A percentile compares a stretch with the other conserved stretches of the same genome.
These are phyloP conservation scores for Parnassius mnemosyne DNA, from an alignment of 2,888 invertebrate genomes.

Conservation along the genomic window DNA sequence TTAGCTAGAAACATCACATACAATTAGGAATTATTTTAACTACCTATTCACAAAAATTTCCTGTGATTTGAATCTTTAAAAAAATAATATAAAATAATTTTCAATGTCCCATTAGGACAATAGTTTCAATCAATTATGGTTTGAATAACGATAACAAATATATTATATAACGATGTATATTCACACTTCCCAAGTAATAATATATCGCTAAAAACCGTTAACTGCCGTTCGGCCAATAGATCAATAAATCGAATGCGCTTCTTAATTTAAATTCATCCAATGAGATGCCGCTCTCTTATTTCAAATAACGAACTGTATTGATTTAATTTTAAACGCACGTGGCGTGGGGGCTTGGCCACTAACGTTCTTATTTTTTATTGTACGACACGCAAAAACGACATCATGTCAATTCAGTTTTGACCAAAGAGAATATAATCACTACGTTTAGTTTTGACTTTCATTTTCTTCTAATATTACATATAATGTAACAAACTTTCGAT, in stretches of 20 bases:
- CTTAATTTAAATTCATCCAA: constrained; percentile 23
- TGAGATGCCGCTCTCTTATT: constrained; percentile 5
- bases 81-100: too few relatives aligned
- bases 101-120: too few relatives aligned
- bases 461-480: neutral
- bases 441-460: neutral
- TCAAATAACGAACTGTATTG: constrained; percentile 15
- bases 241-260: constrained; percentile 5
- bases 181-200: too few relatives aligned
- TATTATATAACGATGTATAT: too few relatives aligned
- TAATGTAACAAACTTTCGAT: too few relatives aligned
- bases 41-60: too few relatives aligned
- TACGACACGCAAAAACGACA: constrained; percentile 10
- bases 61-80: too few relatives aligned
- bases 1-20: too few relatives aligned
- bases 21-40: too few relatives aligned
- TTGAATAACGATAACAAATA: too few relatives aligned
- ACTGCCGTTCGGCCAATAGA: neutral
- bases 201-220: constrained; percentile 2
- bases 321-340: constrained; percentile 36
- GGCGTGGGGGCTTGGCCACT: constrained; percentile 52
- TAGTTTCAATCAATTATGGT: too few relatives aligned
- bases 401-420: neutral
- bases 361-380: constrained; percentile 29
- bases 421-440: too few relatives aligned